A percentile compares a stretch with the other conserved stretches of the same genome.
phyloP scores from a whole-genome alignment of 2,797 vertebrate genomes.

The Oreonectes daqikongensis region DNA sequence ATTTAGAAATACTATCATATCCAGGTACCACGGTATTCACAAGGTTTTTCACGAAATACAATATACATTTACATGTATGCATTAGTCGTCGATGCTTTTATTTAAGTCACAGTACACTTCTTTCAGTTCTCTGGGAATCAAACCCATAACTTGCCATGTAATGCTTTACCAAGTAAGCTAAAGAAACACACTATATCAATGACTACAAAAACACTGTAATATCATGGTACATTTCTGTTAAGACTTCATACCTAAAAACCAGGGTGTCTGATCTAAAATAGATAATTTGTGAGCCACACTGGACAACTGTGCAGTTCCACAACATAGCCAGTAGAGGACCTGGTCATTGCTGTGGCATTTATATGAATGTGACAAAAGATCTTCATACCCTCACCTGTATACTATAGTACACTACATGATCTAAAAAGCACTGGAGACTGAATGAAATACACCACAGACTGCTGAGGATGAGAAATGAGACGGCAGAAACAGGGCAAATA shows the following conservation, averaged over 20 bases:
- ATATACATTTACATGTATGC: too few relatives aligned
- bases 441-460: slow-evolving; percentile 22
- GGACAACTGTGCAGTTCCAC: neutral
- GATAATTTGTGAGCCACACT: neutral
- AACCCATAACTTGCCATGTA: too few relatives aligned
- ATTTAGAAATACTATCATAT: neutral
- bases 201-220: too few relatives aligned
- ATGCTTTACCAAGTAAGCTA: too few relatives aligned
- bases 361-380: slow-evolving; percentile 35
- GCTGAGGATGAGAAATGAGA: slow-evolving; percentile 37
- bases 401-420: slow-evolving; percentile 26
- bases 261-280: slow-evolving; percentile 15
- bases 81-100: too few relatives aligned
- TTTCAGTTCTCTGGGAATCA: too few relatives aligned
- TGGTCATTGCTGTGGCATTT: slow-evolving; percentile 6
- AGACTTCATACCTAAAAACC: too few relatives aligned
- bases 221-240: too few relatives aligned
- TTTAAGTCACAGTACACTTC: too few relatives aligned
- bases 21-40: too few relatives aligned
- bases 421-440: slow-evolving; percentile 11
- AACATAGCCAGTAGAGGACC: slow-evolving; percentile 12
- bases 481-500: neutral
- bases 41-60: too few relatives aligned
- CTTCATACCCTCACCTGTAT: neutral
- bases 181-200: too few relatives aligned